Evolutionary conservation across 2,113 vertebrate genomes (phyloP).

Genomic region (Lepisosteus osseus): DNA sequence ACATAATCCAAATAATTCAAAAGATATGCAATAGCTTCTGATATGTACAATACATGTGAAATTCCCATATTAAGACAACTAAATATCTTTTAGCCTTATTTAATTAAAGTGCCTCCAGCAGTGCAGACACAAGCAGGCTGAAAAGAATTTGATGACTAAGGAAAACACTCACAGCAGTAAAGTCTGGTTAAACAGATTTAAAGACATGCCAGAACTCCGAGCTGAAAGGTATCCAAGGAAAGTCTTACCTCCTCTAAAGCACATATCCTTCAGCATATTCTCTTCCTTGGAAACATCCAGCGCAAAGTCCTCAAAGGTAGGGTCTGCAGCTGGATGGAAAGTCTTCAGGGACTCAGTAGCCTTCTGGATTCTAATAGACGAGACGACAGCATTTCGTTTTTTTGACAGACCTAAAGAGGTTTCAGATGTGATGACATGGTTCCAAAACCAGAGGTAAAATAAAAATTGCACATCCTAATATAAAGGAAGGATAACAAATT

Average conservation of each 20-base stretch:
- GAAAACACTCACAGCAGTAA: background rate
- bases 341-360: constrained; percentile 89
- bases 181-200: constrained; percentile 23
- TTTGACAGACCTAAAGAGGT: too few species aligned
- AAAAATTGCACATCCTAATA: too few species aligned
- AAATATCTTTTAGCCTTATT: constrained; percentile 21
- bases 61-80: background rate
- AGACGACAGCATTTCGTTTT: too few species aligned
- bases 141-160: constrained; percentile 2
- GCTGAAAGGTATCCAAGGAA: background rate
- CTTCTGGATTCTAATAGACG: constrained; percentile 81
- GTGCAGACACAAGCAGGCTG: constrained; percentile 2
- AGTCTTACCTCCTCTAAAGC: constrained; percentile 81
- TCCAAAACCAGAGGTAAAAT: too few species aligned
- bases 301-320: constrained; percentile 86
- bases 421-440: too few species aligned
- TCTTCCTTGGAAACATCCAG: constrained; percentile 83
- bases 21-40: too few species aligned
- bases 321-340: constrained; percentile 82
- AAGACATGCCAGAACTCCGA: constrained; percentile 14
- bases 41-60: background rate
- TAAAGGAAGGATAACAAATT: too few species aligned
- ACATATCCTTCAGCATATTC: constrained; percentile 76
- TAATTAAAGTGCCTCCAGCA: constrained; percentile 25
- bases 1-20: too few species aligned